Evolutionary conservation across 1,140 invertebrate species (phyloP).

Genomic region (Leptopilina clavipes): DNA sequence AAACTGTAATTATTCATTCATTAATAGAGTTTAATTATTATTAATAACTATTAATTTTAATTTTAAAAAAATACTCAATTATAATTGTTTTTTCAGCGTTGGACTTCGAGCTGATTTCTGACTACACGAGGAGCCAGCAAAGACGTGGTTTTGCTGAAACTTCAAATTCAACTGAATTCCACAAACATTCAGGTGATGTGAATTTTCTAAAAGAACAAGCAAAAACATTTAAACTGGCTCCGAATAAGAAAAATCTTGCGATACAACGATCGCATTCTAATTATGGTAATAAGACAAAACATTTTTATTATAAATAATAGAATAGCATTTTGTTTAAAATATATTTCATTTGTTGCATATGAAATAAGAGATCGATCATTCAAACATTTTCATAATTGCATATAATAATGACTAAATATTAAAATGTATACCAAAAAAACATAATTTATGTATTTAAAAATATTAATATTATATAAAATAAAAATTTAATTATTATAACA

Average conservation of each 20-base stretch:
- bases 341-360: constrained; percentile 4
- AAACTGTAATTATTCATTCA: not conserved
- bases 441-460: not conserved
- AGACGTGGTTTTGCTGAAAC: constrained; percentile 72
- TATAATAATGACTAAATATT: not conserved
- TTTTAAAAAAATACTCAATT: no score
- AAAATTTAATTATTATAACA: constrained; percentile 5
- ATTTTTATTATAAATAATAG: not conserved
- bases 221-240: constrained; percentile 64
- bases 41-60: constrained; percentile 30
- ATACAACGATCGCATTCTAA: constrained; percentile 46
- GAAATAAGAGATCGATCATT: not conserved
- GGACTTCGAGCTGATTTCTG: constrained; percentile 69
- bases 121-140: constrained; percentile 73
- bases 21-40: not conserved
- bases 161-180: constrained; percentile 37
- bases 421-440: not conserved
- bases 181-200: not conserved
- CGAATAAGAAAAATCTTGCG: constrained; percentile 37
- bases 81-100: constrained; percentile 53
- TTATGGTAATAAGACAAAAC: not conserved
- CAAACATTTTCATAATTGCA: not conserved
- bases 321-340: not conserved
- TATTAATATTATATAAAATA: not conserved
- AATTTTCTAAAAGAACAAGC: constrained; percentile 28